Conservation (phyloP, 2,113 vertebrate genomes). For the Coreoperca whiteheadi region DNA sequence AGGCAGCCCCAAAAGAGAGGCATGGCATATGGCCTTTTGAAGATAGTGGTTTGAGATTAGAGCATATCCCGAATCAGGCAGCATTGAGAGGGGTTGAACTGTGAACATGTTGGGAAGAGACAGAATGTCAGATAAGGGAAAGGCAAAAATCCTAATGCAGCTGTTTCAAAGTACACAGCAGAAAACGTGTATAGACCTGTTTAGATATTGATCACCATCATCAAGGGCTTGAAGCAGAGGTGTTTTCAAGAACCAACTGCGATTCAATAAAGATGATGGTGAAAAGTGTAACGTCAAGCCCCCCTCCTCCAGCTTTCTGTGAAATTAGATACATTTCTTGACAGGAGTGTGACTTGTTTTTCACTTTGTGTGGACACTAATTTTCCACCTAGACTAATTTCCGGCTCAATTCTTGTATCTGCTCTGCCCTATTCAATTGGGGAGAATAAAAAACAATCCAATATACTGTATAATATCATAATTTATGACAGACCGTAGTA, state of each 20-base stretch:
- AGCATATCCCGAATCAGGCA: slow-evolving; percentile 61
- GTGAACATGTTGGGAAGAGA: slow-evolving; percentile 39
- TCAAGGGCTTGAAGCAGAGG: slow-evolving; percentile 24
- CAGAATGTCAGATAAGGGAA: slow-evolving; percentile 54
- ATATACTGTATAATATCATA: slow-evolving; percentile 19
- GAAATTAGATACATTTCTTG: slow-evolving; percentile 37
- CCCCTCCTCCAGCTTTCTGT: background rate
- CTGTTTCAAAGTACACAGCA: slow-evolving; percentile 47
- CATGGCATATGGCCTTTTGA: slow-evolving; percentile 78
- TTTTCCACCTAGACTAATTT: slow-evolving; percentile 51
- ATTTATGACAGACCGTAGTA: slow-evolving; percentile 35
- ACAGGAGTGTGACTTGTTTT: slow-evolving; percentile 36
- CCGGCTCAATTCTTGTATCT: slow-evolving; percentile 20
- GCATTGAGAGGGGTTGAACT: slow-evolving; percentile 49
- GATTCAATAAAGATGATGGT: slow-evolving; percentile 48
- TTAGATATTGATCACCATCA: slow-evolving; percentile 56
- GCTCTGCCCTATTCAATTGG: slow-evolving; percentile 7
- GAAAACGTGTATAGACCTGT: slow-evolving; percentile 39
- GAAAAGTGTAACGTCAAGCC: slow-evolving; percentile 23
- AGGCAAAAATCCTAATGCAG: slow-evolving; percentile 51
- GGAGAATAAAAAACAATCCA: slow-evolving; percentile 41
- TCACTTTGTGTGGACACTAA: slow-evolving; percentile 23
- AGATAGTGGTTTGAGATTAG: slow-evolving; percentile 79
- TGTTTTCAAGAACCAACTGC: slow-evolving; percentile 31
- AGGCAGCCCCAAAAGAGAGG: slow-evolving; percentile 63